Conservation (phyloP, 2,797 vertebrate species). For the Platalea minor region DNA sequence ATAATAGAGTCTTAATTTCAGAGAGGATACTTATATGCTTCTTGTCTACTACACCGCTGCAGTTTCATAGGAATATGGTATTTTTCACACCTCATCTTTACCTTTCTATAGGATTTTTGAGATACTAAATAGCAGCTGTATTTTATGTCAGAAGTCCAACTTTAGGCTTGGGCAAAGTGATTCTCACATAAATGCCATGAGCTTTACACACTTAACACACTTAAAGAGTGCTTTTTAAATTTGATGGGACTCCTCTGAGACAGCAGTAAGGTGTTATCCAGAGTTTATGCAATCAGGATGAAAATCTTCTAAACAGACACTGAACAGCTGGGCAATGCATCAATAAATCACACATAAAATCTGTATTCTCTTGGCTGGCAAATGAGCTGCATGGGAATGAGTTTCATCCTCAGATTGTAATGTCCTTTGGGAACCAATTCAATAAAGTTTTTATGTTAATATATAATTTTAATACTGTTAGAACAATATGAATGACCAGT, state of each 20-base stretch:
- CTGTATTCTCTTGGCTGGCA: not conserved
- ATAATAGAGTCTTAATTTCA: not conserved
- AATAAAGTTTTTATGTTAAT: not conserved
- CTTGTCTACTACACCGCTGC: not conserved
- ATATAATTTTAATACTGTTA: not conserved
- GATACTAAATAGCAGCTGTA: not conserved
- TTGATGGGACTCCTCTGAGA: not conserved
- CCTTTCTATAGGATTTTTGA: not conserved
- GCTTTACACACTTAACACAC: not conserved
- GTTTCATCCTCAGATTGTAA: not conserved
- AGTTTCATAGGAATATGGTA: not conserved
- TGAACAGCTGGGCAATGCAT: conserved; percentile 27
- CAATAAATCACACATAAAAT: not conserved
- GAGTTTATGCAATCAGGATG: not conserved
- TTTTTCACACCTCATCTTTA: not conserved
- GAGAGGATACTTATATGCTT: not conserved
- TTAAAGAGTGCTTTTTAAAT: not conserved
- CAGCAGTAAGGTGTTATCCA: not conserved
- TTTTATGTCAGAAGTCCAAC: not conserved
- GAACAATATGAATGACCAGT: not conserved
- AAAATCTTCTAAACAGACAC: conserved; percentile 25
- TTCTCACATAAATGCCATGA: not conserved
- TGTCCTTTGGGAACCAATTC: not conserved
- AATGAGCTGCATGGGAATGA: not conserved
- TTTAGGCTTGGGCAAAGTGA: not conserved